A percentile compares a stretch with the other conserved stretches of the same genome.
These are phyloP conservation scores for Petroica traversi DNA, from an alignment of 2,113 vertebrate genomes.

Conservation along the genomic window DNA sequence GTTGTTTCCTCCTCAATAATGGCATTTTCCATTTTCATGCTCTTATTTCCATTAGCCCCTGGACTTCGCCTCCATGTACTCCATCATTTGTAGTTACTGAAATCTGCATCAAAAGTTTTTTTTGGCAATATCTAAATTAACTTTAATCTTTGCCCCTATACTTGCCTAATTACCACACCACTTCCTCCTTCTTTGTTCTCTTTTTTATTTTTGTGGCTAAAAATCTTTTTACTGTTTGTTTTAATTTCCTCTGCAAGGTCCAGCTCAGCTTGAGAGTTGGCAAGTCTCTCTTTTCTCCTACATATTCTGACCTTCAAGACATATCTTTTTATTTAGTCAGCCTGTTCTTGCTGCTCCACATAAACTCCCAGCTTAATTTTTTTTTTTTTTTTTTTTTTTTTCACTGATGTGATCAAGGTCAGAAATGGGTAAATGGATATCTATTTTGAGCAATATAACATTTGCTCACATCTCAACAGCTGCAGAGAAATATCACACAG, in stretches of 20 bases:
- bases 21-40: background rate
- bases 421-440: background rate
- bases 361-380: background rate
- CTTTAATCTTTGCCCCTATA: background rate
- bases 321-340: background rate
- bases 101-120: background rate
- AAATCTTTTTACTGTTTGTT: conserved; percentile 19
- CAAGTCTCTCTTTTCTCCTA: background rate
- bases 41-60: background rate
- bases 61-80: background rate
- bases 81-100: background rate
- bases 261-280: background rate
- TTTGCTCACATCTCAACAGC: background rate
- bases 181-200: background rate
- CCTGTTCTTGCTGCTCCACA: background rate
- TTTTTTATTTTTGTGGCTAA: background rate
- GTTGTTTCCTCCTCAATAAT: background rate
- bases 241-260: conserved; percentile 10
- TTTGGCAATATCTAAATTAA: background rate
- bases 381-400: too few species aligned
- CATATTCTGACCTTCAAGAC: background rate
- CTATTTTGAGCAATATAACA: background rate
- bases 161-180: background rate
- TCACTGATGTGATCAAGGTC: background rate
- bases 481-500: background rate